Conservation (phyloP, 2,797 vertebrate genomes). For the Botia kubotai region DNA sequence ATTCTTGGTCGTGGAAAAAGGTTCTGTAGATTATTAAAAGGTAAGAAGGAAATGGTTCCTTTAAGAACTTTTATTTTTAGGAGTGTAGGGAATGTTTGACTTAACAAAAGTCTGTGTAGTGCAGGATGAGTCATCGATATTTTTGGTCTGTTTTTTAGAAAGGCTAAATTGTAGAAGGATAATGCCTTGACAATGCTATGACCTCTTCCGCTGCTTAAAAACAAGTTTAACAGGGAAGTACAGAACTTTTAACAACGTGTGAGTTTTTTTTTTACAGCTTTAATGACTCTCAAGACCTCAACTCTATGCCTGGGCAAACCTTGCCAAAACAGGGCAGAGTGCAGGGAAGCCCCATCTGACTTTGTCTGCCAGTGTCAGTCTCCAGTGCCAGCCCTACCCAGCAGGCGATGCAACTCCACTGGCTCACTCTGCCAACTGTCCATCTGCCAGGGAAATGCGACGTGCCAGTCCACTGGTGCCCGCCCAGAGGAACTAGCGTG, state of each 20-base stretch:
- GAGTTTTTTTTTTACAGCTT: constrained; percentile 71
- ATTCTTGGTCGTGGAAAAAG: no score
- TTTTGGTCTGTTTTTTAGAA: no score
- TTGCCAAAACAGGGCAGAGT: constrained; percentile 75
- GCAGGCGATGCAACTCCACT: constrained; percentile 64
- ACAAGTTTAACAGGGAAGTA: not conserved
- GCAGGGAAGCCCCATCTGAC: constrained; percentile 53
- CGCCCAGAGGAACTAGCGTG: constrained; percentile 71
- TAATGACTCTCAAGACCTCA: constrained; percentile 67
- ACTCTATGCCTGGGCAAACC: constrained; percentile 72
- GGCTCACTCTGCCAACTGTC: constrained; percentile 70
- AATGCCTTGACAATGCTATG: no score
- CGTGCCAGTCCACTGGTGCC: constrained; percentile 67
- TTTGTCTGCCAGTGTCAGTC: constrained; percentile 69
- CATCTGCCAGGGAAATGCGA: constrained; percentile 75
- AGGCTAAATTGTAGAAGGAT: no score
- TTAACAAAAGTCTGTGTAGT: no score
- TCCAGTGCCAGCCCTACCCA: not conserved
- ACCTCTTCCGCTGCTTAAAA: no score
- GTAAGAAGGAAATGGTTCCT: no score
- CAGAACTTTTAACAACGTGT: not conserved
- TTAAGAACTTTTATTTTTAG: no score
- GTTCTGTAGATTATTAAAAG: no score
- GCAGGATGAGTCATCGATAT: no score
- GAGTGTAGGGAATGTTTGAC: no score